These are phyloP conservation scores for Labeo rohita DNA, from an alignment of 2,113 vertebrate genomes.

Conservation along the genomic window DNA sequence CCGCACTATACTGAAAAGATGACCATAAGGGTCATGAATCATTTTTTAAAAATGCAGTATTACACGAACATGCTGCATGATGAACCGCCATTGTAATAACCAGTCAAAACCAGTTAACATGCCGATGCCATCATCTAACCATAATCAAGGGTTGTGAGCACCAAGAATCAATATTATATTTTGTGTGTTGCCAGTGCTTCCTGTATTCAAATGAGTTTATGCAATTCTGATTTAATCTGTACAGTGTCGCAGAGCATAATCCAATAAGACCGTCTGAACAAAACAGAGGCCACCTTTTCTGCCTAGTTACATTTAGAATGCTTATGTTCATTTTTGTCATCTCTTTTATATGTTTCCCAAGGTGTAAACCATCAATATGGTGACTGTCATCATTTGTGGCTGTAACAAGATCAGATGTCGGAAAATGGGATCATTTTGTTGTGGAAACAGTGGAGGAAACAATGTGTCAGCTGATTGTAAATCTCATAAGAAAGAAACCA, in stretches of 20 bases:
- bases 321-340: not conserved
- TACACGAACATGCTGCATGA: not conserved
- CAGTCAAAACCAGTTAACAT: not conserved
- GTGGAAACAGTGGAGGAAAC: constrained; percentile 21
- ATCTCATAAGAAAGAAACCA: not conserved
- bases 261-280: constrained; percentile 32
- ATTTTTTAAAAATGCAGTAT: not conserved
- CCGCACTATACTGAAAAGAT: constrained; percentile 5
- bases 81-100: not conserved
- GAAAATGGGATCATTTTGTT: not conserved
- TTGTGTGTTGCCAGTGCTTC: constrained; percentile 13
- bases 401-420: not conserved
- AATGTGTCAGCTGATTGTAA: constrained; percentile 11
- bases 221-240: constrained; percentile 37
- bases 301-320: not conserved
- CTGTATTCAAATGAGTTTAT: constrained; percentile 17
- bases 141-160: not conserved
- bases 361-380: not conserved
- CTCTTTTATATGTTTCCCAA: not conserved
- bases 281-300: not conserved
- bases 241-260: constrained; percentile 24
- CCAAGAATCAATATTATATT: not conserved
- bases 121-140: not conserved
- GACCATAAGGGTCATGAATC: not conserved
- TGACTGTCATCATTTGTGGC: not conserved